phyloP scores from a whole-genome alignment of 64 coral and sea anemone species.

The Acropora tenuis region DNA sequence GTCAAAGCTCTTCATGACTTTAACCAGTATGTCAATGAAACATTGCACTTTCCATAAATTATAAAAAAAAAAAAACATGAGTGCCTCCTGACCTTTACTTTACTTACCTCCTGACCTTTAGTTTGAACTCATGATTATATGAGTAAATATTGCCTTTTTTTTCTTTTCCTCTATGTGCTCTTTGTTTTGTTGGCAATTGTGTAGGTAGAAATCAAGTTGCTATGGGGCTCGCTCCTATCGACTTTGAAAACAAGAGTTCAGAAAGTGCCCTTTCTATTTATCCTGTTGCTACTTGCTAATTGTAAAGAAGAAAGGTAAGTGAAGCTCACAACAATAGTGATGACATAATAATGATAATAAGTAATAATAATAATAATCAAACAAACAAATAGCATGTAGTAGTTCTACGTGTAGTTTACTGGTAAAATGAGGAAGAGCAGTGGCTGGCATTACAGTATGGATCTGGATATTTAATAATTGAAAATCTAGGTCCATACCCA shows the following conservation, averaged over 20 bases:
- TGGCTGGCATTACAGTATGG: neutral
- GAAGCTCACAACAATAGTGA: too few species aligned
- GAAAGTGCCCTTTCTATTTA: constrained; percentile 53
- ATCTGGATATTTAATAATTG: neutral
- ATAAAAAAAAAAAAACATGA: neutral
- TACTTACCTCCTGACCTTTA: too few species aligned
- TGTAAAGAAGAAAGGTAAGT: too few species aligned
- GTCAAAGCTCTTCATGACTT: neutral
- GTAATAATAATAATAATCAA: neutral
- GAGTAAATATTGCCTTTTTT: neutral
- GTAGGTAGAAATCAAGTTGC: constrained; percentile 38
- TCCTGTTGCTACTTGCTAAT: neutral
- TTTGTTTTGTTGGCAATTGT: neutral
- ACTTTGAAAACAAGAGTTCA: constrained; percentile 35
- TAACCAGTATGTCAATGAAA: neutral
- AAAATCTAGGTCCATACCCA: neutral
- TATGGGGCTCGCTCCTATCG: constrained; percentile 29
- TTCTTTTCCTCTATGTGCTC: neutral
- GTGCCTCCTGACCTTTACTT: neutral
- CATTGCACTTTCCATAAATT: neutral
- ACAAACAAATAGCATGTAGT: neutral
- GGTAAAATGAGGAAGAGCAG: neutral
- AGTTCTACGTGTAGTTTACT: neutral
- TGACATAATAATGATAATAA: neutral
- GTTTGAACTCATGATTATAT: neutral